These are phyloP conservation scores for Phalanger gymnotis DNA, from an alignment of 2,797 vertebrate genomes.

Conservation along the genomic window DNA sequence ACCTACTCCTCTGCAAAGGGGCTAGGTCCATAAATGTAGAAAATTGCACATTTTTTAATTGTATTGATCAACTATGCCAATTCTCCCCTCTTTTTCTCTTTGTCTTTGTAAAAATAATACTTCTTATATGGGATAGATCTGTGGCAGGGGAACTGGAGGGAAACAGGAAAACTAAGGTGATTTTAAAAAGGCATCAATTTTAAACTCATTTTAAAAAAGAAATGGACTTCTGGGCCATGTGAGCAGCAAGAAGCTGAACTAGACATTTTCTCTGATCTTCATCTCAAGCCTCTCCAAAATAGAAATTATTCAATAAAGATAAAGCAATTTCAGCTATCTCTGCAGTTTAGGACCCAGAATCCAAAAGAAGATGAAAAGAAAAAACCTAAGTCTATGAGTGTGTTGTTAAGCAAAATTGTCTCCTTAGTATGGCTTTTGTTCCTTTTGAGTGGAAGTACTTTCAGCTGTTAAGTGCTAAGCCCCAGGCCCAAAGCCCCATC, in stretches of 20 bases:
- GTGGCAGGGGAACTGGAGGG: neutral
- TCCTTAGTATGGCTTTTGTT: too few relatives aligned
- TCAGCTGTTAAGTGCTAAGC: too few relatives aligned
- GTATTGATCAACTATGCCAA: neutral
- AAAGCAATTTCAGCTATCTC: too few relatives aligned
- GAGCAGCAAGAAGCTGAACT: neutral
- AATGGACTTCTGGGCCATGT: neutral
- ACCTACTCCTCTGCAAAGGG: neutral
- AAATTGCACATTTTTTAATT: neutral
- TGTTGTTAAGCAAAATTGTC: too few relatives aligned
- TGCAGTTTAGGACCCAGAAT: too few relatives aligned
- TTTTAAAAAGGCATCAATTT: neutral
- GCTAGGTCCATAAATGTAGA: too few relatives aligned
- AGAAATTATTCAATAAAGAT: neutral
- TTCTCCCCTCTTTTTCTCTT: neutral
- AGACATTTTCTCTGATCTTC: neutral
- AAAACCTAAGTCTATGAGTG: neutral
- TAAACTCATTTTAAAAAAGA: neutral
- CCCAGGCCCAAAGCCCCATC: too few relatives aligned
- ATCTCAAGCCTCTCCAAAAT: neutral
- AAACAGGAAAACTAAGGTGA: neutral
- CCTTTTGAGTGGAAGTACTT: too few relatives aligned
- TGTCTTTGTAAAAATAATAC: neutral
- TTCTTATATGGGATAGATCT: neutral
- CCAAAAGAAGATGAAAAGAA: neutral